Percentiles rank a stretch among this genome's conserved stretches.
These are phyloP conservation scores for Grantiella picta DNA, from an alignment of 2,113 vertebrate species.

Conservation along the genomic window DNA sequence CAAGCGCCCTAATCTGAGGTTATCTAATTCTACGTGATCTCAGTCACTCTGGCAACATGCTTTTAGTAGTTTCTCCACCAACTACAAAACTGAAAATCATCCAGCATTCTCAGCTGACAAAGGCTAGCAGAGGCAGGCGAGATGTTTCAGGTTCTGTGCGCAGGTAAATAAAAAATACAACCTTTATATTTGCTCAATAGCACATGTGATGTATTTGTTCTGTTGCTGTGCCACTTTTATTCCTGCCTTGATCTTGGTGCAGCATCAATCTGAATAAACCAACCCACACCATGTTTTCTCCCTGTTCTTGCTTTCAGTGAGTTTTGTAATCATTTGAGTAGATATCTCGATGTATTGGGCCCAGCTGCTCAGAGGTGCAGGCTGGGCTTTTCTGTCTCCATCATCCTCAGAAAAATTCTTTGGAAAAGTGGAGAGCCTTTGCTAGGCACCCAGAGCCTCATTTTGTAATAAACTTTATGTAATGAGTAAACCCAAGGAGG, in stretches of 20 bases:
- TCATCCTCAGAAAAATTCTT: neutral
- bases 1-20: neutral
- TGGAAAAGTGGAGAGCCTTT: neutral
- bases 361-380: neutral
- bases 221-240: neutral
- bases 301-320: neutral
- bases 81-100: neutral
- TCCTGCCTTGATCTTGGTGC: neutral
- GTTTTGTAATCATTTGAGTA: neutral
- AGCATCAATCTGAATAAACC: neutral
- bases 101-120: neutral
- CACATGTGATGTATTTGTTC: accelerated
- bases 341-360: neutral
- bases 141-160: neutral
- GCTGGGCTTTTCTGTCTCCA: neutral
- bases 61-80: neutral
- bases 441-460: neutral
- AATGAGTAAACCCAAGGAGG: neutral
- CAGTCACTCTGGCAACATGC: neutral
- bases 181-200: neutral
- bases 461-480: neutral
- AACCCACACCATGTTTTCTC: neutral
- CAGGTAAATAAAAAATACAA: neutral
- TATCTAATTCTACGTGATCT: neutral
- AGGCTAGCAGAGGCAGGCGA: neutral